These are phyloP conservation scores for Patella depressa DNA, from an alignment of 2,888 invertebrate species.

Conservation along the genomic window DNA sequence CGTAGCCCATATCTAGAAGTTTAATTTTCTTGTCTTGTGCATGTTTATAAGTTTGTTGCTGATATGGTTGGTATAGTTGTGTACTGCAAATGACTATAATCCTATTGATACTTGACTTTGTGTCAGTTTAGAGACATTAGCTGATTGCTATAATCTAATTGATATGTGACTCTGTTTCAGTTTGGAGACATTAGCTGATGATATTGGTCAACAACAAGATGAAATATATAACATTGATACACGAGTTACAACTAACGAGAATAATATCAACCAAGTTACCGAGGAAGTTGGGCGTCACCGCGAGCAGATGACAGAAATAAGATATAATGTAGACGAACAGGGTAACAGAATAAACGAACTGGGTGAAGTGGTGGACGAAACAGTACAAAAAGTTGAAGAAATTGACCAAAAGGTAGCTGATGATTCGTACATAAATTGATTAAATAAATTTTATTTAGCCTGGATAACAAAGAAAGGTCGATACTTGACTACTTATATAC, in stretches of 20 bases:
- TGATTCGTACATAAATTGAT: too few relatives aligned
- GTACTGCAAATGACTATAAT: too few relatives aligned
- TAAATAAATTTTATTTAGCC: too few relatives aligned
- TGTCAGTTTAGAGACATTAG: too few relatives aligned
- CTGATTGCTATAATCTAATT: too few relatives aligned
- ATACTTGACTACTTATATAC: too few relatives aligned
- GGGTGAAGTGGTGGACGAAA: slow-evolving; percentile 55
- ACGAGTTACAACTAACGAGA: slow-evolving; percentile 21
- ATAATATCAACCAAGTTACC: slow-evolving; percentile 45
- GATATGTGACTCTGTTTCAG: background rate
- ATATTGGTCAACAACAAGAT: background rate
- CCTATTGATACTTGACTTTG: too few relatives aligned
- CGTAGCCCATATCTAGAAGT: too few relatives aligned
- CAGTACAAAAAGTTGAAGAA: slow-evolving; percentile 60
- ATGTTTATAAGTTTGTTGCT: too few relatives aligned
- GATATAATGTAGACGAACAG: background rate
- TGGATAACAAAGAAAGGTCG: too few relatives aligned
- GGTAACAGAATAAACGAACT: slow-evolving; percentile 48
- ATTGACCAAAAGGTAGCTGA: too few relatives aligned
- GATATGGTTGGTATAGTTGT: background rate
- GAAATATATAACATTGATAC: background rate
- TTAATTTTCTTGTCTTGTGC: too few relatives aligned
- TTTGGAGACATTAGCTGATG: background rate
- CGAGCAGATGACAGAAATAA: background rate
- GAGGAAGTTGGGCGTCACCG: slow-evolving; percentile 49